Conservation (phyloP, 2,113 vertebrate genomes). For the Taurulus bubalis region DNA sequence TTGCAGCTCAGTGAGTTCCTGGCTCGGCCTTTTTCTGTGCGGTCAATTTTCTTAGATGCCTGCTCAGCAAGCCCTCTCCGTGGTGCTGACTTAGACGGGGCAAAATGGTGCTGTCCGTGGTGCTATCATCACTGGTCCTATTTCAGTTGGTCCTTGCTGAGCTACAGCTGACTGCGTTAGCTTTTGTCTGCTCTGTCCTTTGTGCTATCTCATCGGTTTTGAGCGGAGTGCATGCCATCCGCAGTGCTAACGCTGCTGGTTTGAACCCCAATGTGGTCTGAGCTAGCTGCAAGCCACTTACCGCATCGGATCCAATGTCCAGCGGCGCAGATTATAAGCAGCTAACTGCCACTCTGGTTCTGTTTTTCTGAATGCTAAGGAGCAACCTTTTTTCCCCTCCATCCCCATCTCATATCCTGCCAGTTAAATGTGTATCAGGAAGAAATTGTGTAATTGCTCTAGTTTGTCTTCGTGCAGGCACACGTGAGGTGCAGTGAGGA, state of each 20-base stretch:
- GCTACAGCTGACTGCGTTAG: conserved; percentile 59
- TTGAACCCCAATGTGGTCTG: conserved; percentile 22
- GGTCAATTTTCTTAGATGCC: conserved; percentile 30
- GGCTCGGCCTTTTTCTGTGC: conserved; percentile 13
- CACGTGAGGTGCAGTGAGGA: conserved; percentile 43
- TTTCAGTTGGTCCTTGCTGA: conserved; percentile 55
- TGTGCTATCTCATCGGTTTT: conserved; percentile 67
- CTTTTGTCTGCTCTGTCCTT: conserved; percentile 50
- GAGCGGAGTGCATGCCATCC: conserved; percentile 6
- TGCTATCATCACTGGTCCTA: conserved; percentile 51
- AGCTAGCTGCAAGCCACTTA: conserved; percentile 51
- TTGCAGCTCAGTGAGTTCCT: conserved; percentile 4
- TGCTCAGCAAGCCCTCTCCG: conserved; percentile 64
- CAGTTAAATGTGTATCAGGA: conserved; percentile 44
- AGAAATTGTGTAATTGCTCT: conserved; percentile 56
- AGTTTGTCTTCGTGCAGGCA: conserved; percentile 30
- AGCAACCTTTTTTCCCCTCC: conserved; percentile 27
- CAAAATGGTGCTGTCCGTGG: conserved; percentile 59
- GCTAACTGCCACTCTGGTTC: conserved; percentile 50
- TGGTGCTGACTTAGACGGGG: conserved; percentile 64
- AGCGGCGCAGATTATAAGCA: conserved; percentile 47
- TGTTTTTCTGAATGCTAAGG: conserved; percentile 25
- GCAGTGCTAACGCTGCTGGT: conserved; percentile 59
- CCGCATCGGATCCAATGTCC: conserved; percentile 42
- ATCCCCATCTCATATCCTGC: conserved; percentile 36